Evolutionary conservation across 2,113 vertebrate genomes (phyloP), one percentile per base, ranked within the genome.

Genomic region (Malurus elegans): DNA sequence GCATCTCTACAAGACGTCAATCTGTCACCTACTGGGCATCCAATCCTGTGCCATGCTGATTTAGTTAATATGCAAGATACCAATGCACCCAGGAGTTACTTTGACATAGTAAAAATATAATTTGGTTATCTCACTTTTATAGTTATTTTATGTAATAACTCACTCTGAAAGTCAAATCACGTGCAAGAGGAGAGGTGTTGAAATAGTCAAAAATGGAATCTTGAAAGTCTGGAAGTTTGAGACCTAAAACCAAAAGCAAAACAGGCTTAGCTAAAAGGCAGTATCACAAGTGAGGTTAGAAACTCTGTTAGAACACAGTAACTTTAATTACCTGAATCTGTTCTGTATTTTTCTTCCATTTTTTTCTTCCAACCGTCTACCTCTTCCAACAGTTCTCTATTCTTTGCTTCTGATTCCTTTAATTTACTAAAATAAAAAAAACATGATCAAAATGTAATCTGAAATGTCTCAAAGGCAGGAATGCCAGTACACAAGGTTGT

Each of bases 181-280:
- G 99, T n/a, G 99, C 98, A 91, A 99, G 98, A 67, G 99, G 99
- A 60, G 99, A 99, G 4, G 99, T 99, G 98, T 99, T 99, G 97
- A 99, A 99, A 88, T 99, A 99, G 38, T 99, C 99, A 97, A 99
- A 99, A 85, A 99, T 99, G 50, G 99, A 98, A 93, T 99, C 99
- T 88, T 99, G 99, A 92, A 99, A 99, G 79, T 99, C 99, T 26
- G 99, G 98, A 69, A 99, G 98, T 94, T 99, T 99, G 60, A 99
- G 97, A 84, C 99, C 99, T 99, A 95, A 75, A 96, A 95, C 12
- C 34, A 69, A 87, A 94, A 90, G 76, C n/a, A 48, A 36, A 84
- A 84, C 51, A 51, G 25, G 58, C 9, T 94, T 76, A 95, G 58
- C 34, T 62, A 19, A 82, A 88, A 81, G 25, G 60, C 50, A 94